Conservation (phyloP, 2,888 invertebrate genomes). For the Hirtodrosophila confusa region DNA sequence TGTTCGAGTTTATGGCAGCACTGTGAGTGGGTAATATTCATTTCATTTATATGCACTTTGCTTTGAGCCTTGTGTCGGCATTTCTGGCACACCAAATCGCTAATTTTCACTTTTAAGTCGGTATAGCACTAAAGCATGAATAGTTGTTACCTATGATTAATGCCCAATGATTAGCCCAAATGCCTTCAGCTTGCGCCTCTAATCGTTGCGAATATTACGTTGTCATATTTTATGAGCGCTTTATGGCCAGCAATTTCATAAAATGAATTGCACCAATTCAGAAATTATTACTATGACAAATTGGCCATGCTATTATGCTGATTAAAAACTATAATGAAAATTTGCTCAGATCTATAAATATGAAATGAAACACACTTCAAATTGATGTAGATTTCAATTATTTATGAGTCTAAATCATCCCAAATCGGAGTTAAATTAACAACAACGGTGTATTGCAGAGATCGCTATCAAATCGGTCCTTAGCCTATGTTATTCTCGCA, state of each 20-base stretch:
- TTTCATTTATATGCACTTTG: conserved; percentile 75
- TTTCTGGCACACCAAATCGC: conserved; percentile 46
- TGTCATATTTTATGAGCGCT: conserved; percentile 55
- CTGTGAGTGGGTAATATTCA: conserved; percentile 73
- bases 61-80: conserved; percentile 39
- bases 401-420: too few species aligned
- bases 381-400: neutral
- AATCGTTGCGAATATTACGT: conserved; percentile 38
- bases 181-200: conserved; percentile 11
- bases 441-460: too few species aligned
- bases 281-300: conserved; percentile 36
- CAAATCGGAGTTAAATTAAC: too few species aligned
- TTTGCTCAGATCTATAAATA: conserved; percentile 3
- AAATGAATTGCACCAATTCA: conserved; percentile 48
- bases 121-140: conserved; percentile 35
- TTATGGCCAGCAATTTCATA: conserved; percentile 53
- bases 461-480: too few species aligned
- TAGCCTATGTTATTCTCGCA: too few species aligned
- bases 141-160: conserved; percentile 44
- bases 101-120: conserved; percentile 67
- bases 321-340: conserved; percentile 28
- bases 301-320: conserved; percentile 16
- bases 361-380: conserved; percentile 1
- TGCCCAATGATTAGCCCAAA: conserved; percentile 39
- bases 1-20: conserved; percentile 73